These are phyloP conservation scores for Oxyruncus cristatus DNA, from an alignment of 2,113 vertebrate species.

Conservation along the genomic window DNA sequence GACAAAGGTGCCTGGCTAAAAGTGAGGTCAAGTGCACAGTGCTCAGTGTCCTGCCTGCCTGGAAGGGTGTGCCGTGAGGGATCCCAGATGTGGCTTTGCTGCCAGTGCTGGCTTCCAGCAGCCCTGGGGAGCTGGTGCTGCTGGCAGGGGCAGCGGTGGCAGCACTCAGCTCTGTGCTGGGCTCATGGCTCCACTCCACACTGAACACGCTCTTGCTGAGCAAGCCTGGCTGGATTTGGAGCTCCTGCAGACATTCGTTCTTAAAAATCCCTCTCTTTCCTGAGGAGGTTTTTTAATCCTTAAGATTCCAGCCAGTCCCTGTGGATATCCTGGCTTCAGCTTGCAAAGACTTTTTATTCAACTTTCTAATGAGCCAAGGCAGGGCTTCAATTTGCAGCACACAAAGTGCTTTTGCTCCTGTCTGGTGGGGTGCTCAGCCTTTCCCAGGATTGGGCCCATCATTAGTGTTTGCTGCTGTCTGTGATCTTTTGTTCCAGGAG, in stretches of 20 bases:
- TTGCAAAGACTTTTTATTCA: neutral
- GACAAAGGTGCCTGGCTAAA: neutral
- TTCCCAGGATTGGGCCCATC: neutral
- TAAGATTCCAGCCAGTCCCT: neutral
- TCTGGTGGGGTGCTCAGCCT: neutral
- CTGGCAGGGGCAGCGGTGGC: neutral
- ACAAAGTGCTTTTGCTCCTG: neutral
- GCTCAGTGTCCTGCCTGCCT: neutral
- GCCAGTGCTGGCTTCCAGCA: neutral
- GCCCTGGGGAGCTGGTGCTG: neutral
- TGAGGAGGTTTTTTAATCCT: neutral
- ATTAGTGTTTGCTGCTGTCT: neutral
- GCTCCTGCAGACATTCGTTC: conserved; percentile 5
- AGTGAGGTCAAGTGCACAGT: fast-evolving
- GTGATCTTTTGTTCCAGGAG: neutral
- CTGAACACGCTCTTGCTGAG: neutral
- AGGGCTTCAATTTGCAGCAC: neutral
- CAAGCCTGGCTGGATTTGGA: neutral
- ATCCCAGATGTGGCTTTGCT: neutral
- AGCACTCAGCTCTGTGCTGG: fast-evolving
- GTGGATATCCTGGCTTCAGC: neutral
- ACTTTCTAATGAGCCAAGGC: neutral
- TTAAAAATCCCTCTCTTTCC: neutral
- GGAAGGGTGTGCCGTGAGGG: fast-evolving
- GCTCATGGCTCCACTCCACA: neutral